Base-by-base conservation (phyloP, 1,140 invertebrate species). In the Neodiprion lecontei region DNA sequence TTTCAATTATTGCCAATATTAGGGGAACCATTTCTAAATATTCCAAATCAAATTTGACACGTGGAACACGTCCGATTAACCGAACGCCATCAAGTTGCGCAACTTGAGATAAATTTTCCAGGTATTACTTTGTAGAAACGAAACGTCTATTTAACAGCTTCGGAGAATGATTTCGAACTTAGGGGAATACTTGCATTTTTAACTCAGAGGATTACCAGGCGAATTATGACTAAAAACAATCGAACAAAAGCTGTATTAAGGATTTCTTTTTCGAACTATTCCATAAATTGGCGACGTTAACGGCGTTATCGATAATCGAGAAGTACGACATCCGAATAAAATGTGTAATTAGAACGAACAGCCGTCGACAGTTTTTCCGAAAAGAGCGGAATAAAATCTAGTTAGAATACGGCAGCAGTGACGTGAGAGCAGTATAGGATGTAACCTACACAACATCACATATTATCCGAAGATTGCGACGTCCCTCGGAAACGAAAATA, bases 401-500 rank as follows among this genome's bases (percentile, higher is more conserved):
- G 53, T 61, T 61, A 9, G 53, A 17, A 17, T 61, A 14, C 53
- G 53, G 53, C 9, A 61, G 53, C 8, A 1, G 53, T 61, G 53
- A 61, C 53, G 53, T 61, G 53, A 8, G 53, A 61, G n/a, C 53
- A 9, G 11, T 61, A 40, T 40, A 12, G 53, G 53, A 61, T 61
- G n/a, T 40, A 40, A 5, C 28, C 28, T 8, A 61, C 53, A 61
- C n/a, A 61, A 61, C 53, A 61, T 61, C 53, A 61, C 53, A 61
- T 61, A 17, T 61, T 61, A 61, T 61, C 53, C 53, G 11, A 17
- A 61, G 53, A 61, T 61, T 61, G 53, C 53, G 53, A 61, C 53
- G n/a, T 61, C 53, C 53, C 53, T 61, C 53, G 53, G 53, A 61
- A 61, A 61, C 53, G 53, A 61, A 61, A 61, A 61, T 61, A 61